phyloP scores from a whole-genome alignment of 2,113 vertebrate species.

The Oncorhynchus tshawytscha region DNA sequence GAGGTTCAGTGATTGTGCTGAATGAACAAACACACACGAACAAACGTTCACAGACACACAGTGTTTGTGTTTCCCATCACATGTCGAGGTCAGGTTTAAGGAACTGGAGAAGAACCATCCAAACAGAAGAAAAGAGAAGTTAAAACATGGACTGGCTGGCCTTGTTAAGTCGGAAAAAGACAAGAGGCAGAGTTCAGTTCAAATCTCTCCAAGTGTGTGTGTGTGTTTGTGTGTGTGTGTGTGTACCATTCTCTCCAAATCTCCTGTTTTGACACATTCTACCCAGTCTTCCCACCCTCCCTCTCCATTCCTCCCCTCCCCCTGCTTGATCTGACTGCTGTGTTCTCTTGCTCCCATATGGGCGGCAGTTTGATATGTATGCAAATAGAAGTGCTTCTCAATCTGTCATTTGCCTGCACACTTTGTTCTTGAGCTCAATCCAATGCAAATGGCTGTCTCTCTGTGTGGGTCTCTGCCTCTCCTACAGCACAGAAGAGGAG shows the following conservation, averaged over 20 bases:
- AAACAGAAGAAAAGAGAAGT: neutral
- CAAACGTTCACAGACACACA: neutral
- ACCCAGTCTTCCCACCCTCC: too few relatives aligned
- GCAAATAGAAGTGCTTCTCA: slow-evolving; percentile 23
- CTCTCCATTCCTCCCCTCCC: neutral
- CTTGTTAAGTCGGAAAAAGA: neutral
- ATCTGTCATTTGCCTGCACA: slow-evolving; percentile 15
- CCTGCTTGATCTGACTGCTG: neutral
- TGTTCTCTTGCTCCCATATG: neutral
- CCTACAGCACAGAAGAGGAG: neutral
- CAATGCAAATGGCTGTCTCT: slow-evolving; percentile 16
- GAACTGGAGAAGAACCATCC: neutral
- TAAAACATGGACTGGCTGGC: neutral
- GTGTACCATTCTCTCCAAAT: neutral
- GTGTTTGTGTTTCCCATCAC: neutral
- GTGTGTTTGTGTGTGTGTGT: too few relatives aligned
- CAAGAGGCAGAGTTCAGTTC: too few relatives aligned
- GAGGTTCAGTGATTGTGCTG: neutral
- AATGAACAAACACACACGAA: neutral
- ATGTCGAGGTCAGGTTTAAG: neutral
- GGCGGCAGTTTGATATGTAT: slow-evolving; percentile 14
- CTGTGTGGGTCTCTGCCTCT: neutral
- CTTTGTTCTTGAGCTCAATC: slow-evolving; percentile 30
- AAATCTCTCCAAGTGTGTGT: neutral
- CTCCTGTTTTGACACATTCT: neutral